Evolutionary conservation across 2,113 vertebrate genomes (phyloP).

Genomic region (Cyanocitta stelleri): DNA sequence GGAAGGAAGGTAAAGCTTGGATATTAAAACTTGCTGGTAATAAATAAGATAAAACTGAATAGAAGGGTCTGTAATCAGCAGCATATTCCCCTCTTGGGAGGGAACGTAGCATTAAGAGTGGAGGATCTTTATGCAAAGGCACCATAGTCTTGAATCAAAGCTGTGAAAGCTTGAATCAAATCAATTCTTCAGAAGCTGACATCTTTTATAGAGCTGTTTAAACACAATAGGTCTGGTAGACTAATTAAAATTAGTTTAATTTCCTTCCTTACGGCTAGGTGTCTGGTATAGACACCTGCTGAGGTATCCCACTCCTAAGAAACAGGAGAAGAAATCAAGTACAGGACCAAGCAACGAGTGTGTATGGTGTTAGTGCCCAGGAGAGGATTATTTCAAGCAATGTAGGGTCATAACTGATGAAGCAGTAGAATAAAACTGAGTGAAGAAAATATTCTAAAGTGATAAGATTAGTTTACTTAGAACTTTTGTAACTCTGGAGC

Average conservation of each 20-base stretch:
- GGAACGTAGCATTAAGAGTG: neutral
- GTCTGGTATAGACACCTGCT: neutral
- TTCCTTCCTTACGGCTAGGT: neutral
- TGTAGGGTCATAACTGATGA: neutral
- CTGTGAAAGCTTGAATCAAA: neutral
- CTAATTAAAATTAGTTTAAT: neutral
- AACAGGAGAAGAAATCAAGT: neutral
- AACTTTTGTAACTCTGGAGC: neutral
- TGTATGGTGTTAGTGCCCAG: neutral
- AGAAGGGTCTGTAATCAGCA: neutral
- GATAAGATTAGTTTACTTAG: neutral
- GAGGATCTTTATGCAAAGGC: neutral
- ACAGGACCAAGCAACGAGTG: neutral
- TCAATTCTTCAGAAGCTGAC: neutral
- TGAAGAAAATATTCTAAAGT: neutral
- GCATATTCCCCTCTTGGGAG: neutral
- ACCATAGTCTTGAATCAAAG: neutral
- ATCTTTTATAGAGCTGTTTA: neutral
- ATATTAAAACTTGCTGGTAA: neutral
- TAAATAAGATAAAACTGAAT: neutral
- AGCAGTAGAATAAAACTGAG: neutral
- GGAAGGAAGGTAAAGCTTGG: neutral
- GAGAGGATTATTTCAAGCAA: neutral
- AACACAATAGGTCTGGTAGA: neutral
- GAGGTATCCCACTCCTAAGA: neutral